Evolutionary conservation across 2,113 vertebrate species (phyloP).

Genomic region (Lucifuga dentata): DNA sequence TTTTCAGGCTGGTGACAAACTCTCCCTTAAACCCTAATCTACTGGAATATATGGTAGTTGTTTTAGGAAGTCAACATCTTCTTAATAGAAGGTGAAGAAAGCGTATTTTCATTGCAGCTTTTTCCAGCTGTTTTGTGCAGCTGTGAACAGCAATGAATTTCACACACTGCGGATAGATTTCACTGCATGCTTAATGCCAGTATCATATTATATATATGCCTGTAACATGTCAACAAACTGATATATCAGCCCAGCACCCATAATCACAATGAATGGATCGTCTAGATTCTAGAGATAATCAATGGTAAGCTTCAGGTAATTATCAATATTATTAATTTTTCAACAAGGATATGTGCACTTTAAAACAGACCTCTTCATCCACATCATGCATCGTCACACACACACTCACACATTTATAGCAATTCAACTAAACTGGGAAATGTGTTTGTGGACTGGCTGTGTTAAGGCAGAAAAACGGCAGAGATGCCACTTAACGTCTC

Average conservation of each 20-base stretch:
- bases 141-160: background rate
- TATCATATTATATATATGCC: too few species aligned
- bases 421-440: conserved; percentile 40
- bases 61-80: too few species aligned
- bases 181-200: conserved; percentile 40
- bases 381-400: conserved; percentile 20
- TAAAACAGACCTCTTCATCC: conserved; percentile 58
- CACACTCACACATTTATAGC: conserved; percentile 14
- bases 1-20: too few species aligned
- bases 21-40: too few species aligned
- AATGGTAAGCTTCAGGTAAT: conserved; percentile 62
- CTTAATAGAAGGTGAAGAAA: too few species aligned
- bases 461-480: conserved; percentile 59
- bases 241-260: conserved; percentile 41
- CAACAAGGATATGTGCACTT: conserved; percentile 46
- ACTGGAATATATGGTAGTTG: too few species aligned
- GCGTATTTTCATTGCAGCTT: background rate
- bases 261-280: conserved; percentile 43
- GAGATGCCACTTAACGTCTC: conserved; percentile 75
- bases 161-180: conserved; percentile 7
- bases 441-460: conserved; percentile 32
- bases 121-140: background rate
- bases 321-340: conserved; percentile 69
- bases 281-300: conserved; percentile 61
- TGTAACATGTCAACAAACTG: conserved; percentile 54